A percentile compares a stretch with the other conserved stretches of the same genome.
Evolutionary conservation across 2,888 invertebrate genomes (phyloP).

Genomic region (Tiphia femorata): DNA sequence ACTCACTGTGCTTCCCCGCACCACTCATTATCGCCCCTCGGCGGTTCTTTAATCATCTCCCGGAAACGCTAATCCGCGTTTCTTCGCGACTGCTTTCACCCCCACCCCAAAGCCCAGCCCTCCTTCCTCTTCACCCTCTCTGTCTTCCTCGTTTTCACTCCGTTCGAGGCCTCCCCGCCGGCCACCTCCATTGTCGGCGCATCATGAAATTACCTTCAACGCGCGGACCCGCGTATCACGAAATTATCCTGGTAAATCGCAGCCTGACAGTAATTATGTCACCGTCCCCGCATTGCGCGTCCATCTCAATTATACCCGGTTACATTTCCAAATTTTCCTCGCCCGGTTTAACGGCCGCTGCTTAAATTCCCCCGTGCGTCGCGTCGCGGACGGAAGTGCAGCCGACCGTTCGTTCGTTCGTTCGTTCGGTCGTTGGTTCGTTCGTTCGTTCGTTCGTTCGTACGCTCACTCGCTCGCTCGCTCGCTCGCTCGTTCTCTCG

Average conservation of each 20-base stretch:
- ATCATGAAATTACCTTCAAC: conserved; percentile 56
- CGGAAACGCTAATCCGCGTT: not conserved
- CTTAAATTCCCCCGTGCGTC: conserved; percentile 24
- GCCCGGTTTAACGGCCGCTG: conserved; percentile 38
- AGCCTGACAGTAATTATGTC: conserved; percentile 60
- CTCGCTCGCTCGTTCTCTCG: no score
- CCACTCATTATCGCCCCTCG: not conserved
- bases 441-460: no score
- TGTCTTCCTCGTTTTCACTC: conserved; percentile 31
- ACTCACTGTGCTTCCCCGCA: no score
- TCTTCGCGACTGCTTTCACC: no score
- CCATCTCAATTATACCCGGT: conserved; percentile 58
- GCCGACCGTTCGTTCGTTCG: not conserved
- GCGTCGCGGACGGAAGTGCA: not conserved
- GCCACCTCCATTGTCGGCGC: conserved; percentile 21
- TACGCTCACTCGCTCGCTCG: no score
- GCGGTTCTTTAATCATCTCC: not conserved
- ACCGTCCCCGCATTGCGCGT: conserved; percentile 45
- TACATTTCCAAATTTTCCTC: conserved; percentile 54
- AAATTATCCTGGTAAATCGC: conserved; percentile 59
- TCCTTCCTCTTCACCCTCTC: not conserved
- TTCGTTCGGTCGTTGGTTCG: no score
- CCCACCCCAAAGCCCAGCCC: not conserved
- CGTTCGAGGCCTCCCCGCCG: conserved; percentile 38
- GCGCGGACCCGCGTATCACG: conserved; percentile 47